Evolutionary conservation across 37 sponge, comb jelly and placozoan genomes (phyloP).

Genomic region (Spongilla lacustris): DNA sequence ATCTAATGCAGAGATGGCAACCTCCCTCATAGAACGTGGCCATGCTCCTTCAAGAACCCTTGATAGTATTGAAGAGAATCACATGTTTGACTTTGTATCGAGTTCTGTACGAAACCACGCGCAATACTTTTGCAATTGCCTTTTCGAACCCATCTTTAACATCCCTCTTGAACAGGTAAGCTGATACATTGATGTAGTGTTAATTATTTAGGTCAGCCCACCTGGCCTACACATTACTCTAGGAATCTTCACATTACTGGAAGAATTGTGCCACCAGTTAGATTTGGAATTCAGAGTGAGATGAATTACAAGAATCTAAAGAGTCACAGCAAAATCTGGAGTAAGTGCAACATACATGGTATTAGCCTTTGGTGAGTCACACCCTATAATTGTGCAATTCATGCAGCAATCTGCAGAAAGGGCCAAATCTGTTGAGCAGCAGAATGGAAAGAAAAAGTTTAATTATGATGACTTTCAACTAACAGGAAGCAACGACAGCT

Average conservation of each 20-base stretch:
- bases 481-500: too few species aligned
- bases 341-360: not conserved
- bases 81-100: not conserved
- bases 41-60: not conserved
- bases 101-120: not conserved
- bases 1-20: constrained; percentile 2
- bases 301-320: not conserved
- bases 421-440: not conserved
- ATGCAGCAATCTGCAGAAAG: not conserved
- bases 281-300: too few species aligned
- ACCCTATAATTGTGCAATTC: not conserved
- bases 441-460: too few species aligned
- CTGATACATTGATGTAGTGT: not conserved
- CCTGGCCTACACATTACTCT: constrained; percentile 1
- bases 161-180: not conserved
- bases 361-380: not conserved
- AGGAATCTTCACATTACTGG: not conserved
- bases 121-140: not conserved
- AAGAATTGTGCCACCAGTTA: not conserved
- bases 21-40: not conserved
- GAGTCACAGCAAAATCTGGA: not conserved
- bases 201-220: not conserved
- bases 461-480: too few species aligned
- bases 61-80: not conserved
- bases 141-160: not conserved